A percentile compares a stretch with the other conserved stretches of the same genome.
phyloP scores from a whole-genome alignment of 2,888 invertebrate genomes.

The Scaptomyza tumidula region DNA sequence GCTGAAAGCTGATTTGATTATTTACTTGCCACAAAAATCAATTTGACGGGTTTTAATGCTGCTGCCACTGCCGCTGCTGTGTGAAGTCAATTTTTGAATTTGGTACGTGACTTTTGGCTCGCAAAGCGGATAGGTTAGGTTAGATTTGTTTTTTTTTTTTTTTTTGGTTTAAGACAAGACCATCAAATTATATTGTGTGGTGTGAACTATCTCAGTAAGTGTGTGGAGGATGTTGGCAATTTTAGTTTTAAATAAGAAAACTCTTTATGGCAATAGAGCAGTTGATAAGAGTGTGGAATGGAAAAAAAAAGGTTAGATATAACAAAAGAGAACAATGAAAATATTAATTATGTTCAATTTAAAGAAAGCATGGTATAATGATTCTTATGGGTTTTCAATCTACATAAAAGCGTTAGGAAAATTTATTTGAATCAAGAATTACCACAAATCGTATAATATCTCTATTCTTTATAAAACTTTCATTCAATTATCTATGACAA shows the following conservation, averaged over 20 bases:
- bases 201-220: not conserved
- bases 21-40: constrained; percentile 74
- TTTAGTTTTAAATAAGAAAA: constrained; percentile 18
- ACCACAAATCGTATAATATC: no score
- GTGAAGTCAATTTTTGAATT: constrained; percentile 43
- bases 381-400: not conserved
- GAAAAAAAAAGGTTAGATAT: not conserved
- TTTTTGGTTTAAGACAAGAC: constrained; percentile 18
- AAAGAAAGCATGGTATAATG: not conserved
- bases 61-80: constrained; percentile 9
- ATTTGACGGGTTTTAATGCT: constrained; percentile 48
- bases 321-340: no score
- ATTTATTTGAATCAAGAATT: no score
- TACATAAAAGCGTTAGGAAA: no score
- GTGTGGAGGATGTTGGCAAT: constrained; percentile 11
- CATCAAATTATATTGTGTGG: constrained; percentile 18
- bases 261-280: not conserved
- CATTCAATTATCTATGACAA: constrained; percentile 11
- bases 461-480: not conserved
- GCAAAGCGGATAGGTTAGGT: constrained; percentile 13
- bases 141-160: not conserved
- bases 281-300: no score
- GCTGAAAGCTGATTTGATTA: constrained; percentile 65
- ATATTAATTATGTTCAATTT: no score
- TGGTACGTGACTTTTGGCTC: constrained; percentile 54